Conservation (phyloP, 2,113 vertebrate genomes). For the Motacilla tschutschensis region DNA sequence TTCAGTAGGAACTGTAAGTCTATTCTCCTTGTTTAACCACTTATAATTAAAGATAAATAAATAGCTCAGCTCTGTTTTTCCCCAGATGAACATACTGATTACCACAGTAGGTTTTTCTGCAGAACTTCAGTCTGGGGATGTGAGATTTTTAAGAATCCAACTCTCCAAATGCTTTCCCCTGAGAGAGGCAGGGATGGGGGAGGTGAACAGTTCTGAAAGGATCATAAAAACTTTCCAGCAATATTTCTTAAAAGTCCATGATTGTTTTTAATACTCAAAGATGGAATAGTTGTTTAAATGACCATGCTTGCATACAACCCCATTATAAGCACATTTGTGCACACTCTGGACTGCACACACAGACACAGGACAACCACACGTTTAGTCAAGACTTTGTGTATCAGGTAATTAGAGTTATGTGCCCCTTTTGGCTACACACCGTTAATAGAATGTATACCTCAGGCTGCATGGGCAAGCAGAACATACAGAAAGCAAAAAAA, state of each 20-base stretch:
- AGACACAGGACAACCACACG: background rate
- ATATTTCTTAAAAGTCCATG: background rate
- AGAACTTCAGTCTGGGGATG: background rate
- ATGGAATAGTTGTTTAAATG: background rate
- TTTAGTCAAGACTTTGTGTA: background rate
- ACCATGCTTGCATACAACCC: background rate
- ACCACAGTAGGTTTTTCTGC: background rate
- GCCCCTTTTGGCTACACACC: background rate
- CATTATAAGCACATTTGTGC: background rate
- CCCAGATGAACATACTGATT: conserved; percentile 19
- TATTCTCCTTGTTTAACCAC: conserved; percentile 62
- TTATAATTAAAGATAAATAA: conserved; percentile 63
- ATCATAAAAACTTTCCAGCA: background rate
- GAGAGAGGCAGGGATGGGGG: background rate
- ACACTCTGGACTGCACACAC: background rate
- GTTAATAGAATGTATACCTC: background rate
- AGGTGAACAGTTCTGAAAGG: background rate
- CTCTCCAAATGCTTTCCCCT: background rate
- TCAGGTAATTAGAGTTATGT: background rate
- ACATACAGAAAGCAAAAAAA: background rate
- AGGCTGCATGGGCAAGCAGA: background rate
- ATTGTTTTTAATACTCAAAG: background rate
- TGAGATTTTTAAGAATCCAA: background rate
- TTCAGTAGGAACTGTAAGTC: conserved; percentile 64
- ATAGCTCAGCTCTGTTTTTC: conserved; percentile 24